Evolutionary conservation across 2,888 invertebrate species (phyloP).

Genomic region (Athalia circularis): DNA sequence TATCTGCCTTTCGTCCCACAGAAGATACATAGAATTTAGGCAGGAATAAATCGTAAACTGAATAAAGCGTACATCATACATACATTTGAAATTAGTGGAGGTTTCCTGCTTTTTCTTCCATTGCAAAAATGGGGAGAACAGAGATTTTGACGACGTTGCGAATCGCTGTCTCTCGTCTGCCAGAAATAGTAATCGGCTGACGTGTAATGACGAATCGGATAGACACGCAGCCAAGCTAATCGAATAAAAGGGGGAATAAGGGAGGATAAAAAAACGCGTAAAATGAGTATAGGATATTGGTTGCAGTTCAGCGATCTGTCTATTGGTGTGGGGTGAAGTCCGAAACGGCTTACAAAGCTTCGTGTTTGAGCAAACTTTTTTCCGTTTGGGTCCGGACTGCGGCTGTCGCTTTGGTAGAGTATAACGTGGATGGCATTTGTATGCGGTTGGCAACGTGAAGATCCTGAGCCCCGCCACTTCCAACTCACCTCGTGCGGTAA

Average conservation of each 20-base stretch:
- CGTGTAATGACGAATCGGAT: no score
- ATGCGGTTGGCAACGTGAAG: conserved; percentile 37
- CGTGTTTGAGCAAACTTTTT: conserved; percentile 36
- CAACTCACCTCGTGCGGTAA: conserved; percentile 28
- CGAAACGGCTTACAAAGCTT: conserved; percentile 39
- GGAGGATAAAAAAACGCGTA: conserved; percentile 23
- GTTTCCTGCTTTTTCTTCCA: background rate
- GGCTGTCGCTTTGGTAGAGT: background rate
- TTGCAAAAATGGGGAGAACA: no score
- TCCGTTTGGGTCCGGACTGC: conserved; percentile 23
- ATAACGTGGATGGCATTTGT: conserved; percentile 40
- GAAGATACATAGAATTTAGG: conserved; percentile 4
- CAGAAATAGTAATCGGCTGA: background rate
- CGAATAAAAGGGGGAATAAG: background rate
- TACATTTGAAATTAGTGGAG: no score
- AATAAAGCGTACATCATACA: no score
- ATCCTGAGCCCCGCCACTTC: conserved; percentile 26
- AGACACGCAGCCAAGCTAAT: background rate
- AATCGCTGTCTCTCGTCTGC: conserved; percentile 1
- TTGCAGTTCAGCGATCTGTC: conserved; percentile 44
- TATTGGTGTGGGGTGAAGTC: conserved; percentile 27
- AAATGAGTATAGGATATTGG: conserved; percentile 31
- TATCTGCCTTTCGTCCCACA: background rate
- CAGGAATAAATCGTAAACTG: no score
- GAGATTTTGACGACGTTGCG: conserved; percentile 16